phyloP scores from a whole-genome alignment of 2,797 vertebrate genomes.

The Okamejei kenojei region DNA sequence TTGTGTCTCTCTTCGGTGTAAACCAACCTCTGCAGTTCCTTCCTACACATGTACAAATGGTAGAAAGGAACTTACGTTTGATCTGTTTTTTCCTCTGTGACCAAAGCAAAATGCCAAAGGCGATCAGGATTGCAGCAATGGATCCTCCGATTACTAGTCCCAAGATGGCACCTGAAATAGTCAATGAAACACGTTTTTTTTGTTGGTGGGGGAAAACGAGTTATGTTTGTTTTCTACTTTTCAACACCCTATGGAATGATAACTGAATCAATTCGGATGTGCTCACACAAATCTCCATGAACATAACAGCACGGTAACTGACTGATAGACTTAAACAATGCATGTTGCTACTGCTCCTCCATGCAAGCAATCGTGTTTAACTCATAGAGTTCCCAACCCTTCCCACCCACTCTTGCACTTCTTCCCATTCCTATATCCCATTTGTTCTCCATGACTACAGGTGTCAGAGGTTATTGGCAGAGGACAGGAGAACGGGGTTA shows the following conservation, averaged over 20 bases:
- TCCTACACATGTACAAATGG: no score
- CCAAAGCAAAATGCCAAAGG: background rate
- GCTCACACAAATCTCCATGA: background rate
- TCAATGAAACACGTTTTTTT: background rate
- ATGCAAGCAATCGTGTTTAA: background rate
- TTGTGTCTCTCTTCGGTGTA: no score
- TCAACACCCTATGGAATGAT: background rate
- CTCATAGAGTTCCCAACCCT: background rate
- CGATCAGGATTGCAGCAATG: background rate
- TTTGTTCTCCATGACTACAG: background rate
- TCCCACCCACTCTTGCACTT: no score
- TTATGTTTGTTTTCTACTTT: background rate
- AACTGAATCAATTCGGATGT: background rate
- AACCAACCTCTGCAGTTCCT: no score
- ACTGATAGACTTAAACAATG: background rate
- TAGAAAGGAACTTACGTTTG: background rate
- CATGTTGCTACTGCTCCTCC: background rate
- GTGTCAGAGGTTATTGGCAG: no score
- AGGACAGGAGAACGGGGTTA: no score
- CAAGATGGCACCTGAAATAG: background rate
- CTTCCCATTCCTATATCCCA: no score
- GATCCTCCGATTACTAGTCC: background rate
- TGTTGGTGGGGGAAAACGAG: background rate
- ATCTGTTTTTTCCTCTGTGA: background rate
- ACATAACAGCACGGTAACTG: background rate